Base-by-base conservation (phyloP, 2,888 invertebrate species). In the Blera fallax region DNA sequence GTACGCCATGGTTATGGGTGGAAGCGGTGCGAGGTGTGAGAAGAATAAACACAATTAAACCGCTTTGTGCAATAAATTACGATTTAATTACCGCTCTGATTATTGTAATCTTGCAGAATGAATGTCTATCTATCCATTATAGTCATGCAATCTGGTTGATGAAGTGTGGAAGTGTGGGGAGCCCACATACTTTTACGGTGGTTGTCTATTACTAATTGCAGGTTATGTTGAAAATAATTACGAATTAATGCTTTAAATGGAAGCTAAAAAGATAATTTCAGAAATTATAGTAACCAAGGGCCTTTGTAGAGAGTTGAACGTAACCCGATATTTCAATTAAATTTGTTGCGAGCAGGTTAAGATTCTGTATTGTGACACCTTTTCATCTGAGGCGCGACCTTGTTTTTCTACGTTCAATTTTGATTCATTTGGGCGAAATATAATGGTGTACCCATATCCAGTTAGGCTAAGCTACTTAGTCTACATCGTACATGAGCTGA, bases 11-110 rank as follows among this genome's bases (percentile, higher is more conserved):
- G 32, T 48, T 48, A 72, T 48, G 1, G 34, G 5, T n/a, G 14
- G n/a, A 27, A 32, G 43, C 4, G 14, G 14, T 10, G 16, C 7
- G 43, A 16, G 1, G 6, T 5, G n/a, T 4, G 8, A 7, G 32
- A 32, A 8, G 14, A 14, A 10, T 29, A 40, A 16, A 52, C 56
- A 48, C 76, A 70, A 70, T 60, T 62, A 62, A 70, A 60, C 70
- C 62, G 52, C 60, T 32, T 11, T 32, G 10, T 45, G 54, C 48
- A 24, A 70, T 78, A 70, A 78, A 78, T 78, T 70, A 78, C 70
- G 32, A 67, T 67, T 77, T 77, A 78, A 78, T 78, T 70, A 70
- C 54, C 16, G 21, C 54, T 48, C 54, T 48, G 78, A 70, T 64
- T 54, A 78, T 64, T 70, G 62, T 62, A 70, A 70, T 70, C 62